phyloP scores from a whole-genome alignment of 2,797 vertebrate species.

The Phyllotis vaccarum region DNA sequence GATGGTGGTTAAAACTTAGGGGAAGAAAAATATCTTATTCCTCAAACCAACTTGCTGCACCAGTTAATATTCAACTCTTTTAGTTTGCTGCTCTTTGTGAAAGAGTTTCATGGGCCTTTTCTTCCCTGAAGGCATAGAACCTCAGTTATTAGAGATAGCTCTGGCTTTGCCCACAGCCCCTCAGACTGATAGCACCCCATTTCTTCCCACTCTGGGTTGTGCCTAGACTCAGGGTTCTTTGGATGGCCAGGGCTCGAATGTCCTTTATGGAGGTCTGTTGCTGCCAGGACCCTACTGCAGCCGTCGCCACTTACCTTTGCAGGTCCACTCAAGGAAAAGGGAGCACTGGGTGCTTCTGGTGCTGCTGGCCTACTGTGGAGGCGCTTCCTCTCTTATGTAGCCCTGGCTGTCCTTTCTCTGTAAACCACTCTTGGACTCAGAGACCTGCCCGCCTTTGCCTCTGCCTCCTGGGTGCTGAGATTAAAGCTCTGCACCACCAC shows the following conservation, averaged over 20 bases:
- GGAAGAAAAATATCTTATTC: background rate
- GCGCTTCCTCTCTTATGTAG: background rate
- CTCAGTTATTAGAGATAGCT: background rate
- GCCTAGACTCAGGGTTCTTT: background rate
- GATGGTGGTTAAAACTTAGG: background rate
- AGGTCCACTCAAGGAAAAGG: background rate
- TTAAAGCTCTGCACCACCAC: background rate
- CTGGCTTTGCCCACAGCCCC: background rate
- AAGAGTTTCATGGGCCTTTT: constrained; percentile 55
- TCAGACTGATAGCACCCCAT: background rate
- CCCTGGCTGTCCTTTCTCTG: background rate
- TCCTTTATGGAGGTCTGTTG: background rate
- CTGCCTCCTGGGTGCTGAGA: background rate
- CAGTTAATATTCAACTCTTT: background rate
- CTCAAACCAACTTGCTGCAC: background rate
- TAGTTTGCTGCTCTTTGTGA: background rate
- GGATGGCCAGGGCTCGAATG: background rate
- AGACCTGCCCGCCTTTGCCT: background rate
- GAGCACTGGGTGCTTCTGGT: no score
- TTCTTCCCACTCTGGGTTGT: background rate
- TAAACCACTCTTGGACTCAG: no score
- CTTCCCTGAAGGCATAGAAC: background rate
- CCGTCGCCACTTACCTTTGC: background rate
- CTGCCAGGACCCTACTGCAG: background rate
- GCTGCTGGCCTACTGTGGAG: no score